Conservation (phyloP, 2,888 invertebrate species). For the Macaria notata region DNA sequence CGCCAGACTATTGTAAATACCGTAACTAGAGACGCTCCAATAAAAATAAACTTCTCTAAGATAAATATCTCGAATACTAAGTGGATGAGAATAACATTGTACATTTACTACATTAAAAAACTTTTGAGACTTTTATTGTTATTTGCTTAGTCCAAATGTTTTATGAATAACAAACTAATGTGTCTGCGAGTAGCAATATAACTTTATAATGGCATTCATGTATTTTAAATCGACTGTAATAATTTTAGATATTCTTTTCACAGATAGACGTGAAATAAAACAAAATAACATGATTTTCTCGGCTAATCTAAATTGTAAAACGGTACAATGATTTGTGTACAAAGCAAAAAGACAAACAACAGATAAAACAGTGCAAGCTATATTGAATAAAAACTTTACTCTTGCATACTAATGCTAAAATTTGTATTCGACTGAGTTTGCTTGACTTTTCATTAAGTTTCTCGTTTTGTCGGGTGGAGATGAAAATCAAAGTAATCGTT, state of each 20-base stretch:
- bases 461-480: constrained; percentile 68
- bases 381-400: constrained; percentile 79
- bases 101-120: constrained; percentile 22
- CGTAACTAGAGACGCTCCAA: constrained; percentile 17
- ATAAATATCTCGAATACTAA: constrained; percentile 28
- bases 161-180: constrained; percentile 23
- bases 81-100: constrained; percentile 24
- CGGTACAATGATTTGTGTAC: constrained; percentile 53
- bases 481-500: constrained; percentile 78
- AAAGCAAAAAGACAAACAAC: constrained; percentile 59
- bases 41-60: constrained; percentile 25
- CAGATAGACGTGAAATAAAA: too few relatives aligned
- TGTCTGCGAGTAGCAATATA: constrained; percentile 15
- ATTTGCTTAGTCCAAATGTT: constrained; percentile 15
- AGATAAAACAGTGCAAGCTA: constrained; percentile 75
- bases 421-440: constrained; percentile 78
- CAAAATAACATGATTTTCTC: too few relatives aligned
- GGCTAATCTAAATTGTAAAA: too few relatives aligned
- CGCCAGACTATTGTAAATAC: constrained; percentile 23
- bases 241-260: too few relatives aligned
- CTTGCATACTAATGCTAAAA: constrained; percentile 79
- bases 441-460: constrained; percentile 79
- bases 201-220: constrained; percentile 14
- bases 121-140: constrained; percentile 23
- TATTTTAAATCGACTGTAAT: too few relatives aligned